phyloP scores from a whole-genome alignment of 2,113 vertebrate species.

The Ia io region DNA sequence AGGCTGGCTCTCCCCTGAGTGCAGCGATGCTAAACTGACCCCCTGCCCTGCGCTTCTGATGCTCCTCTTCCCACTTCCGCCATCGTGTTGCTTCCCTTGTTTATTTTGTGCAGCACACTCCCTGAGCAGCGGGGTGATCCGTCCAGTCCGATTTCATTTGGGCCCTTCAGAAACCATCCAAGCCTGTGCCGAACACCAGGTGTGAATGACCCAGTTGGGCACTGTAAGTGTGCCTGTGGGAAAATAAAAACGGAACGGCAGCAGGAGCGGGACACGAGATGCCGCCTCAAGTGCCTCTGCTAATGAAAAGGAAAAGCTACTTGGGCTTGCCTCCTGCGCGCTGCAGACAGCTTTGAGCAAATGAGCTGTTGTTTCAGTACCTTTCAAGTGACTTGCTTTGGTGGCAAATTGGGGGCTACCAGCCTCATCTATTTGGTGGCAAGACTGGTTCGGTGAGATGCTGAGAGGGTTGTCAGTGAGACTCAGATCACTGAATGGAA shows the following conservation, averaged over 20 bases:
- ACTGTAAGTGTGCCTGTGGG: neutral
- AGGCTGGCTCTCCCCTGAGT: neutral
- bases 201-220: neutral
- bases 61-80: neutral
- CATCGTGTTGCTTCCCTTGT: neutral
- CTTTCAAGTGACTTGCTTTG: conserved; percentile 64
- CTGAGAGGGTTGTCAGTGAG: conserved; percentile 58
- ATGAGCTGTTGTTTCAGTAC: conserved; percentile 41
- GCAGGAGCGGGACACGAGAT: conserved; percentile 30
- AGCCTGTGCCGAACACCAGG: neutral
- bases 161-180: neutral
- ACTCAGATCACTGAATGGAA: conserved; percentile 64
- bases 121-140: neutral
- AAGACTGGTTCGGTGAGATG: conserved; percentile 4
- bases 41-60: neutral
- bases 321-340: conserved; percentile 47
- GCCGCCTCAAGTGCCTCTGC: conserved; percentile 38
- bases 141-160: neutral
- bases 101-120: neutral
- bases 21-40: neutral
- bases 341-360: conserved; percentile 52
- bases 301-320: conserved; percentile 60
- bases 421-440: conserved; percentile 70
- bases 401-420: conserved; percentile 51
- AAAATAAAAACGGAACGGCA: conserved; percentile 15